Percentiles rank a stretch among this genome's conserved stretches.
These are phyloP conservation scores for Colletes latitarsis DNA, from an alignment of 1,140 invertebrate species.

Conservation along the genomic window DNA sequence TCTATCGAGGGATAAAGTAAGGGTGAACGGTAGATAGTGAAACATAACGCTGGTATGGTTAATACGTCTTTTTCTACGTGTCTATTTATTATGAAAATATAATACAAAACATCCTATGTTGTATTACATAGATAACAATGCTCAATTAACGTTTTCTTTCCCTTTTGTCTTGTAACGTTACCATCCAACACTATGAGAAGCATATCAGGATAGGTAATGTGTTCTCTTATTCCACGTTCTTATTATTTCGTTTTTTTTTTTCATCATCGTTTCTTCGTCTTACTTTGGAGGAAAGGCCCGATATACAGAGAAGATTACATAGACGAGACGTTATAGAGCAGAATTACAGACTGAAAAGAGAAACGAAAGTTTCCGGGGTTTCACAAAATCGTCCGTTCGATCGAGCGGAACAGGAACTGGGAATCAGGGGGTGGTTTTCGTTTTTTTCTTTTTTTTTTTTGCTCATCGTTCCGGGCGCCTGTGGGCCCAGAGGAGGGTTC, in stretches of 20 bases:
- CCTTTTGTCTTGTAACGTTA: constrained; percentile 77
- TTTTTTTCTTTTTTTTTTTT: neutral
- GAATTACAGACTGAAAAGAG: constrained; percentile 63
- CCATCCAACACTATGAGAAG: constrained; percentile 77
- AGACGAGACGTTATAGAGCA: constrained; percentile 71
- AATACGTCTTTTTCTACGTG: constrained; percentile 83
- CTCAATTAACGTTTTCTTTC: constrained; percentile 78
- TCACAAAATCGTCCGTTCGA: constrained; percentile 51
- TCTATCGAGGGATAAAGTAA: neutral
- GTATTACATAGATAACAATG: constrained; percentile 84
- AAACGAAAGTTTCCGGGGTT: constrained; percentile 46
- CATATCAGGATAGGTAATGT: constrained; percentile 75
- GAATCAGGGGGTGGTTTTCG: neutral
- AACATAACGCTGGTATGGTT: constrained; percentile 69
- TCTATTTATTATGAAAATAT: constrained; percentile 87
- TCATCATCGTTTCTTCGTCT: constrained; percentile 35
- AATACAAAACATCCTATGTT: constrained; percentile 86
- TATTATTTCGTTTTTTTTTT: constrained; percentile 35
- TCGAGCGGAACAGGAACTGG: constrained; percentile 47
- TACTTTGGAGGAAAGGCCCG: constrained; percentile 72
- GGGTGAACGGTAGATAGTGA: constrained; percentile 18
- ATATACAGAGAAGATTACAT: constrained; percentile 73
- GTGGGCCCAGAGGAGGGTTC: no score
- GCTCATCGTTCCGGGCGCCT: neutral
- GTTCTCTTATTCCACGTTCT: constrained; percentile 58